phyloP scores from a whole-genome alignment of 1,140 invertebrate species.

The Drosophila asahinai region DNA sequence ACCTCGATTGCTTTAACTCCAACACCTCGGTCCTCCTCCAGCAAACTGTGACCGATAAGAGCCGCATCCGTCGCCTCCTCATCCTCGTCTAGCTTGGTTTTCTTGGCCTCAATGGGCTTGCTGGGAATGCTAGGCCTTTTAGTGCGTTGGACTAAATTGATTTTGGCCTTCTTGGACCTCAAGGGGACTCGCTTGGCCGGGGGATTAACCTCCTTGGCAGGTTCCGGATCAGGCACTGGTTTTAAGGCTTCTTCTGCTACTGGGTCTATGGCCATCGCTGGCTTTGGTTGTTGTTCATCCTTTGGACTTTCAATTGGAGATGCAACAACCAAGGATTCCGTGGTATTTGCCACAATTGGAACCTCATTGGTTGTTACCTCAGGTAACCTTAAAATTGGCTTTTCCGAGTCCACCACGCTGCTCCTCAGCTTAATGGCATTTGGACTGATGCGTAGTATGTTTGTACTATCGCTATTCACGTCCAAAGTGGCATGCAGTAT shows the following conservation, averaged over 20 bases:
- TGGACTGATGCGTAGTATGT: slow-evolving; percentile 67
- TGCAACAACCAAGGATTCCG: neutral
- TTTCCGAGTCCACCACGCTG: slow-evolving; percentile 1
- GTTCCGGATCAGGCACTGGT: neutral
- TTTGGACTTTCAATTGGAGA: neutral
- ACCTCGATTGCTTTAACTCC: slow-evolving; percentile 21
- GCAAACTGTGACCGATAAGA: slow-evolving; percentile 6
- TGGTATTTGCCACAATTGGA: neutral
- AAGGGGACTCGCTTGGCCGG: slow-evolving; percentile 5
- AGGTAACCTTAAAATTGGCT: neutral
- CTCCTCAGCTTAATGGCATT: slow-evolving; percentile 51
- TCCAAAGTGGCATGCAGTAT: slow-evolving; percentile 69
- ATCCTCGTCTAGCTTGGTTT: neutral
- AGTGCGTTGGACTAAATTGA: slow-evolving; percentile 73
- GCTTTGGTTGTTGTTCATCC: neutral
- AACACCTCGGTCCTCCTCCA: slow-evolving; percentile 6
- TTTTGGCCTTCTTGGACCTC: slow-evolving; percentile 66
- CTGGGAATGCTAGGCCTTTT: slow-evolving; percentile 30
- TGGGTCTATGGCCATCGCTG: neutral
- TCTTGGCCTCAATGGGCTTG: slow-evolving; percentile 22
- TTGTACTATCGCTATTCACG: slow-evolving; percentile 53
- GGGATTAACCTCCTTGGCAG: slow-evolving; percentile 19
- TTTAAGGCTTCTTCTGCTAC: neutral
- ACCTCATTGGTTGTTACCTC: too few species aligned
- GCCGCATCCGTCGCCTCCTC: neutral